phyloP scores from a whole-genome alignment of 2,888 invertebrate genomes.

The Nomada fucata region DNA sequence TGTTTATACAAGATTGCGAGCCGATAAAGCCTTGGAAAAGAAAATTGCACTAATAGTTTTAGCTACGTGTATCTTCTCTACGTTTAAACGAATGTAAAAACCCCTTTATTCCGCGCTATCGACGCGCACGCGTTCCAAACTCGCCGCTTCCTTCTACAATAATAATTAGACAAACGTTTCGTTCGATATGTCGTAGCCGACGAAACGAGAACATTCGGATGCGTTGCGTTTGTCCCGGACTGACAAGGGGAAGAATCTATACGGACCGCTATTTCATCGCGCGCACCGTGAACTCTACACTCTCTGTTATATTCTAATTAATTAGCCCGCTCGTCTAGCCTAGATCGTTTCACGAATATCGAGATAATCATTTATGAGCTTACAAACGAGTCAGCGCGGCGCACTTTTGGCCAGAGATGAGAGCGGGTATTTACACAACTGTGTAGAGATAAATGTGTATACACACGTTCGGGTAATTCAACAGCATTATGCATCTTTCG shows the following conservation, averaged over 20 bases:
- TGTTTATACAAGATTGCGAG: constrained; percentile 8
- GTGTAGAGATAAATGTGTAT: not conserved
- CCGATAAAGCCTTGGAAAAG: constrained; percentile 1
- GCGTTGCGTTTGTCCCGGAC: not conserved
- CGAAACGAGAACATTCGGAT: not conserved
- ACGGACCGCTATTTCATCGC: constrained; percentile 30
- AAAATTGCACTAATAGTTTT: not conserved
- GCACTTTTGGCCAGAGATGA: constrained; percentile 32
- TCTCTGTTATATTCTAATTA: constrained; percentile 47
- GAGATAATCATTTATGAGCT: constrained; percentile 51
- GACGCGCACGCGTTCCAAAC: not conserved
- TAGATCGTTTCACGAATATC: constrained; percentile 58
- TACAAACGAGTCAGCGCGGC: constrained; percentile 44
- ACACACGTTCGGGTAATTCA: not conserved
- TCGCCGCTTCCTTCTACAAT: not conserved
- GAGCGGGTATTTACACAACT: not conserved
- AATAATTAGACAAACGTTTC: not conserved
- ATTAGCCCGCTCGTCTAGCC: constrained; percentile 44
- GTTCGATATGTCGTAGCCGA: too few relatives aligned
- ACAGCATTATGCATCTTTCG: constrained; percentile 38
- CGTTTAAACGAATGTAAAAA: not conserved
- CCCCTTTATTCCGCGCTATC: not conserved
- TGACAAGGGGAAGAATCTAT: not conserved
- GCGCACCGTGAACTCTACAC: constrained; percentile 7
- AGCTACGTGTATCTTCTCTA: not conserved